Base-by-base conservation (phyloP, 1,140 invertebrate species). In the Agrilus planipennis region DNA sequence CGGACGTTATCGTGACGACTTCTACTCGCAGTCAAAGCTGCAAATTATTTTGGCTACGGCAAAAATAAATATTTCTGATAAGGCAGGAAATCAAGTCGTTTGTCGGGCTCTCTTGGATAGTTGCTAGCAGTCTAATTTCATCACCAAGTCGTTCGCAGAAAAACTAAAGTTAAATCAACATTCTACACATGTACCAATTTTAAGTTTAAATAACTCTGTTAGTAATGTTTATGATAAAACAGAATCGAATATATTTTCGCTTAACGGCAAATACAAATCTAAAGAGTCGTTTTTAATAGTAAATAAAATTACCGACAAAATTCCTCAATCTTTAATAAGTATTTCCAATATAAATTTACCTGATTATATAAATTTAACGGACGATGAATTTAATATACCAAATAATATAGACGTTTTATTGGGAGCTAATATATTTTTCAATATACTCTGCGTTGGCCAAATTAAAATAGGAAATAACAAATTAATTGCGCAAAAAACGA, bases 351-450 rank as follows among this genome's bases (percentile, higher is more conserved):
- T 45, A 10, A 34, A 29, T 18, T 31, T 19, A 27, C 39, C 44
- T 11, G 11, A 17, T n/a, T 4, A 46, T 10, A 34, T 46, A 1
- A 25, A 31, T 22, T 39, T 54, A 6, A 48, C 50, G 9, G 55
- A 56, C 42, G 40, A 50, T n/a, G n/a, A 47, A 10, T 58, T 58
- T 44, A 19, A 52, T 31, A 17, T 18, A 17, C 47, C 49, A n/a
- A 44, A 41, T 27, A 34, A 41, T 5, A 51, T 58, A 21, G 48
- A 62, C 34, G 27, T 60, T 16, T 19, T 62, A 9, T 34, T 59
- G 1, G 53, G 49, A 1, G 52, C 52, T 10, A 52, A 52, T 15
- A 15, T 50, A 19, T 60, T 58, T 47, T 60, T 50, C 45, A 40
- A 57, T n/a, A 25, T 60, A 23, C 27, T 61, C 0, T 44, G 45